Conservation (phyloP, 2,888 invertebrate species). For the Microchrysa polita region DNA sequence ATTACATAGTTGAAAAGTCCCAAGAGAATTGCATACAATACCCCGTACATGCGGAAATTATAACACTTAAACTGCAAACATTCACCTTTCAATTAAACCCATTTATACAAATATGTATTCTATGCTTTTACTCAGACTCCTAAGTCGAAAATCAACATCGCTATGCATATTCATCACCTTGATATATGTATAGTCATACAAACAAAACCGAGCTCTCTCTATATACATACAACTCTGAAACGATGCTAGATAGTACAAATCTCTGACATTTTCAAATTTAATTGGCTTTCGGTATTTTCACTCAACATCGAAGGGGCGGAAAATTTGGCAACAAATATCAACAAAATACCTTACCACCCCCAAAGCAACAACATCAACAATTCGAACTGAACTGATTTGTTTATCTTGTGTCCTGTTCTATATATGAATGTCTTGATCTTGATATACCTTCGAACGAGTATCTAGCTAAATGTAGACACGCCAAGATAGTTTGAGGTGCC, state of each 20-base stretch:
- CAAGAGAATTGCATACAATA: no score
- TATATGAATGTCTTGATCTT: no score
- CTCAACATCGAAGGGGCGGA: slow-evolving; percentile 44
- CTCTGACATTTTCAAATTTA: slow-evolving; percentile 38
- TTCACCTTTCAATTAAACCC: no score
- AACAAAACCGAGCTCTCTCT: neutral
- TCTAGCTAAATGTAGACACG: no score
- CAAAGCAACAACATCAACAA: slow-evolving; percentile 6
- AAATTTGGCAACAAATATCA: slow-evolving; percentile 45
- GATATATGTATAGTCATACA: neutral
- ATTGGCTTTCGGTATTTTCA: slow-evolving; percentile 36
- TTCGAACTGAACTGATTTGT: neutral
- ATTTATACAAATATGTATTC: no score
- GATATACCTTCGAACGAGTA: no score
- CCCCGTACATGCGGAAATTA: no score
- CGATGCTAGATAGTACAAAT: slow-evolving; percentile 9
- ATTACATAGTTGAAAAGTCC: no score
- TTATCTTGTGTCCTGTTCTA: neutral
- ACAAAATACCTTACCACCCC: neutral
- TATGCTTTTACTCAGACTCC: no score
- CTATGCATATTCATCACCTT: slow-evolving; percentile 24
- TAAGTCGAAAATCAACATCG: neutral
- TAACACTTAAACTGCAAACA: no score
- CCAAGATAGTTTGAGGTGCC: no score
- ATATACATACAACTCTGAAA: no score